phyloP scores from a whole-genome alignment of 2,113 vertebrate species.

The Myotis lucifugus region DNA sequence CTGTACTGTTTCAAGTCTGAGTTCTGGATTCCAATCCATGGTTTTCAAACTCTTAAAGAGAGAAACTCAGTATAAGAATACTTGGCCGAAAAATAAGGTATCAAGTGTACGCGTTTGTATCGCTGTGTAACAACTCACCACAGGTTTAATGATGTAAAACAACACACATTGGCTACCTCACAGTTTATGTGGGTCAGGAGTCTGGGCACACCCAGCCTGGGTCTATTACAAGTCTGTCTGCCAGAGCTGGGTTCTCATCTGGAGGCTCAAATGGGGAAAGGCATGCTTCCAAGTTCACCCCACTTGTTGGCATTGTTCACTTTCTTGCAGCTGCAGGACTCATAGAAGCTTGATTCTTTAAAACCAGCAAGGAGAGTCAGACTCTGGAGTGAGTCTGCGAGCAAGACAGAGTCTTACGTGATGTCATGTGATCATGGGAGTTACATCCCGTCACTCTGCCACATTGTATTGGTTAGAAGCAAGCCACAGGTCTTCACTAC shows the following conservation, averaged over 20 bases:
- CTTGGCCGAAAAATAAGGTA: not conserved
- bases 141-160: not conserved
- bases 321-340: not conserved
- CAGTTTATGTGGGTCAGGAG: too few relatives aligned
- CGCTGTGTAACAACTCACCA: not conserved
- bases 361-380: not conserved
- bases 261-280: not conserved
- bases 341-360: not conserved
- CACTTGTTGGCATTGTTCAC: not conserved
- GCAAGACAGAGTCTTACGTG: not conserved
- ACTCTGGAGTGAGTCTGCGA: not conserved
- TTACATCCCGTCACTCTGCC: not conserved
- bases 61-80: not conserved
- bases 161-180: not conserved
- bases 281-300: not conserved
- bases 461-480: not conserved
- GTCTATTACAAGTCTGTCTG: not conserved
- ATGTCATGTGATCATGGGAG: not conserved
- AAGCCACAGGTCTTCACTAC: not conserved
- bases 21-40: not conserved
- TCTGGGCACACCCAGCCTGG: not conserved
- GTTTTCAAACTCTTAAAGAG: not conserved
- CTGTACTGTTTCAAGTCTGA: not conserved
- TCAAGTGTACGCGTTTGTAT: not conserved
- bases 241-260: not conserved